A percentile compares a stretch with the other conserved stretches of the same genome.
These are phyloP conservation scores for Teleogryllus oceanicus DNA, from an alignment of 2,888 invertebrate genomes.

Conservation along the genomic window DNA sequence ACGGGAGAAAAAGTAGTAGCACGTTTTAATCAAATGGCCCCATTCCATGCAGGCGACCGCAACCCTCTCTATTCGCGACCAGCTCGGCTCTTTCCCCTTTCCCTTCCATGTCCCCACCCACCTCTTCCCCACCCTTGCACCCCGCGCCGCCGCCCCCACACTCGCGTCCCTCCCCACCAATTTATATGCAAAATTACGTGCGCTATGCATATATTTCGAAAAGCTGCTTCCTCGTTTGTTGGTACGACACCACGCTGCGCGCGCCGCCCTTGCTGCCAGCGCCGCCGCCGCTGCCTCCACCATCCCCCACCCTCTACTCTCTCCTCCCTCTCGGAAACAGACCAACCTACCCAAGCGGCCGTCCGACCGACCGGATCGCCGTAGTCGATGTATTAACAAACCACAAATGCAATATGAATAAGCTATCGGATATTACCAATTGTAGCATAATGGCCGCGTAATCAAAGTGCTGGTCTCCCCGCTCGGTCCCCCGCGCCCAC, in stretches of 20 bases:
- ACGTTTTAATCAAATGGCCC: constrained; percentile 1
- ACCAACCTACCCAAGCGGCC: neutral
- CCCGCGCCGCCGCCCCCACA: neutral
- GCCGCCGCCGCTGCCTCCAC: neutral
- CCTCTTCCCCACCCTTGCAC: neutral
- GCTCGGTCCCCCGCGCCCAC: neutral
- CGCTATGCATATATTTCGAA: constrained; percentile 2
- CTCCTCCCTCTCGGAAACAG: neutral
- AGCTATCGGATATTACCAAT: constrained; percentile 18
- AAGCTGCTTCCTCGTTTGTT: neutral
- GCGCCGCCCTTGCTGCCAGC: neutral
- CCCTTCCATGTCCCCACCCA: neutral
- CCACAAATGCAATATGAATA: constrained; percentile 18
- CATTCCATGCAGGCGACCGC: constrained; percentile 18
- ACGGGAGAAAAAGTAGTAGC: neutral
- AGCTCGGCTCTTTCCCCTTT: neutral
- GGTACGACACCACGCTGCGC: neutral
- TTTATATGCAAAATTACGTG: neutral
- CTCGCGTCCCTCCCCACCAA: neutral
- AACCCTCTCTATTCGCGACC: neutral
- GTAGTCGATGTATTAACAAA: constrained; percentile 18
- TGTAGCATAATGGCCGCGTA: constrained; percentile 18
- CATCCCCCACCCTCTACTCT: neutral
- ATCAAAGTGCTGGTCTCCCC: constrained; percentile 1
- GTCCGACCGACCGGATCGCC: neutral